Conservation (phyloP, 2,113 vertebrate genomes). For the Ornithorhynchus anatinus region DNA sequence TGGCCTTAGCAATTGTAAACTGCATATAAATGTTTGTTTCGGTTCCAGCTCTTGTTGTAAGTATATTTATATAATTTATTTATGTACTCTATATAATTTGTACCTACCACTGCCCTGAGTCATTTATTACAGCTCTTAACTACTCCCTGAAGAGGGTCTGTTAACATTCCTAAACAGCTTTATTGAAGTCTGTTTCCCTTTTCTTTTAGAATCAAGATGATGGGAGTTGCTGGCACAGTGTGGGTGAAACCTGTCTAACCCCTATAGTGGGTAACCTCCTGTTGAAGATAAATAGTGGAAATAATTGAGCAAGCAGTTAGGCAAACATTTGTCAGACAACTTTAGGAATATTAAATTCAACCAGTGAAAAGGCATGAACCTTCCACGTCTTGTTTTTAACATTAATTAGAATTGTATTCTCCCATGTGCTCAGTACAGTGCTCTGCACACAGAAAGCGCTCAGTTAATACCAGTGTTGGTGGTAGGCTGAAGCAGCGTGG, state of each 20-base stretch:
- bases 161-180: constrained; percentile 48
- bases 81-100: constrained; percentile 62
- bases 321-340: neutral
- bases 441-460: too few species aligned
- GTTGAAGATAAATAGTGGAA: neutral
- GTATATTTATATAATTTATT: too few species aligned
- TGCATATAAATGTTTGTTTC: constrained; percentile 36
- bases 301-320: neutral
- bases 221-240: constrained; percentile 8
- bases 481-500: too few species aligned
- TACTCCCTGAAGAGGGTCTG: constrained; percentile 47
- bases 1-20: neutral
- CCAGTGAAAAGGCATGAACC: neutral
- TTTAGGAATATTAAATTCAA: constrained; percentile 12
- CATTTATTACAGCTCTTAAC: constrained; percentile 64
- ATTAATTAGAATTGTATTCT: too few species aligned
- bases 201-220: constrained; percentile 46
- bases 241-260: neutral
- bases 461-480: too few species aligned
- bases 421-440: too few species aligned
- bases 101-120: constrained; percentile 54
- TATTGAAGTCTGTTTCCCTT: constrained; percentile 51
- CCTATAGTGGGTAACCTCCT: neutral
- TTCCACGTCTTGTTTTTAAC: neutral
- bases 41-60: constrained; percentile 29